Base-by-base conservation (phyloP, 1,140 invertebrate genomes). In the Wasmannia auropunctata region DNA sequence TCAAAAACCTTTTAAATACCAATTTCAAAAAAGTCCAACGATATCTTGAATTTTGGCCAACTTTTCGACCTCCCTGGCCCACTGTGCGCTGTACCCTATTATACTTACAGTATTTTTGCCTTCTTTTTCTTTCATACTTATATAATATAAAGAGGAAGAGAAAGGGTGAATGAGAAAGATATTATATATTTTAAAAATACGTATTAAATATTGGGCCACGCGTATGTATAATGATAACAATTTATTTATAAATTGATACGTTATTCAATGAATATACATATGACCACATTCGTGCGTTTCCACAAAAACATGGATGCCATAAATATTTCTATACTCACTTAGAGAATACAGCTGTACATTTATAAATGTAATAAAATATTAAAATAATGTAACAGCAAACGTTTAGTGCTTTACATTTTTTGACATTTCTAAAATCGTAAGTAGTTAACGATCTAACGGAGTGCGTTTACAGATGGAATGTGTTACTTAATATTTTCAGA, bases 191-290 rank as follows among this genome's bases (percentile, higher is more conserved):
- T 49, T 16, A 49, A 49, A 16, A 49, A 49, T 49, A 49, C 14
- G 4, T 19, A 14, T 49, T 16, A 49, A 14, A 49, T 3, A 49
- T 16, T 16, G 14, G 46, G 2, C 16, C 14, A 3, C 46, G 10
- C 14, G 16, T 4, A 49, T 65, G 54, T 75, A 37, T 19, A 69
- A 77, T 31, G 54, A 74, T 89, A 89, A 86, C 74, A 60, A 83
- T 74, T 84, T 75, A 84, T 86, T 90, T 77, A 87, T 85, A 70
- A 86, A 19, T 34, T 62, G 28, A 60, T 63, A 62, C 34, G 76
- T n/a, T 86, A 90, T 87, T 88, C 51, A 83, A 65, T 83, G 83
- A 88, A 90, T 90, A 89, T 91, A 88, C 69, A 81, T 70, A 76
- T 81, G 69, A 63, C 60, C 87, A 86, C 75, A 85, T 72, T 88